phyloP scores from a whole-genome alignment of 2,888 invertebrate genomes.

The Agrochola macilenta region DNA sequence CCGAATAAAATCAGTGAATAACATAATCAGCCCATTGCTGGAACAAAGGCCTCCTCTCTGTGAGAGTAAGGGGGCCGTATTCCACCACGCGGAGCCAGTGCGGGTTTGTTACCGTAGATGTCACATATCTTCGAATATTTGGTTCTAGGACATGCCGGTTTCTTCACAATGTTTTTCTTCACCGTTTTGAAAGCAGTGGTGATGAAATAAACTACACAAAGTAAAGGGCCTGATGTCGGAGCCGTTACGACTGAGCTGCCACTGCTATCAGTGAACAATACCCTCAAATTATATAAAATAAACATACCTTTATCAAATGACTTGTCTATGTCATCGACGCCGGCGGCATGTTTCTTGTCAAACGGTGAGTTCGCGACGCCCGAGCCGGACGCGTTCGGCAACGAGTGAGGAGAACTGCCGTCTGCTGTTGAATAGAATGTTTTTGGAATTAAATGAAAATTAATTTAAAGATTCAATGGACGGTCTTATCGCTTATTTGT shows the following conservation, averaged over 20 bases:
- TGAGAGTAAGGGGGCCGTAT: neutral
- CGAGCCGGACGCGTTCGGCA: slow-evolving; percentile 75
- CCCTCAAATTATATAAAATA: neutral
- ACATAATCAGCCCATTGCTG: neutral
- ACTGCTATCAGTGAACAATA: neutral
- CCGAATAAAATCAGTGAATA: neutral
- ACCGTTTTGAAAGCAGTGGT: neutral
- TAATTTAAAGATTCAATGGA: no score
- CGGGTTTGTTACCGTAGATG: neutral
- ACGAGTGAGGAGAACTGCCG: slow-evolving; percentile 84
- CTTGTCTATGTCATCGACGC: slow-evolving; percentile 86
- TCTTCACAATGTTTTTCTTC: neutral
- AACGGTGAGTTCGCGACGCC: slow-evolving; percentile 75
- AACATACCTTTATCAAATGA: slow-evolving; percentile 85
- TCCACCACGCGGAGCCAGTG: neutral
- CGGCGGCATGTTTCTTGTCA: slow-evolving; percentile 82
- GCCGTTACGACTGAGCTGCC: neutral
- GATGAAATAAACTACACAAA: neutral
- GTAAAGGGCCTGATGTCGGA: neutral
- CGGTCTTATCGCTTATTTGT: no score
- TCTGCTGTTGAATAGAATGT: slow-evolving; percentile 68
- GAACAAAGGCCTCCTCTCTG: neutral
- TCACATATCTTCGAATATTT: neutral
- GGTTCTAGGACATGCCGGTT: neutral
- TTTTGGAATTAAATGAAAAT: no score